Evolutionary conservation across 2,888 invertebrate species (phyloP), one percentile per base, ranked within the genome.

Genomic region (Pemphredon lugubris): DNA sequence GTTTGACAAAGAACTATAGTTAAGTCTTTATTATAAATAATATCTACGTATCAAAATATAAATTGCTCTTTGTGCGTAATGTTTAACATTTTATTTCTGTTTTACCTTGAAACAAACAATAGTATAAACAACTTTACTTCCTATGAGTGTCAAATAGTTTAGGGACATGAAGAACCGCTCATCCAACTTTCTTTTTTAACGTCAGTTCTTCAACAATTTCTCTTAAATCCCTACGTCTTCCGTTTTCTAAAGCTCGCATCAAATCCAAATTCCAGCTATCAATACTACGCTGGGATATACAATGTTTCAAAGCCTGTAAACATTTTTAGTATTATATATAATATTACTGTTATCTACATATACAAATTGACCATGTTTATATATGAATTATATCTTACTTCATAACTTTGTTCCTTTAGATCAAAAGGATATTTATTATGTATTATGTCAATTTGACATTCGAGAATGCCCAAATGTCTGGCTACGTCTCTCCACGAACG

Each of bases 201-300:
- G 73, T 53, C 37, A 79, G 53, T 44, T 68, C 39, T 44, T 79
- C 77, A 7, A 54, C 53, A 30, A 71, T 23, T 72, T 89, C 86
- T 63, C 77, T 82, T 2, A 90, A 72, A 81, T 90, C 90, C 70
- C 63, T 81, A 26, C 89, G 74, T 53, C 87, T 80, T 23, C 84
- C 83, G 54, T 77, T 76, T 58, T 84, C 83, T 64, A 90, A 79
- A 20, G 89, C 88, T 13, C 45, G 63, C 44, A 84, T 73, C 21
- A 90, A 81, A 44, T 81, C 75, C 14, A 60, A 26, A 68, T 81
- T 83, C 88, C 89, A 88, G 34, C 73, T 75, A 0, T 64, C 30
- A 2, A 67, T 57, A 34, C 72, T 73, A 26, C 69, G 71, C 26
- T 83, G 75, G 0, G 63, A 69, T 57, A 84, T 77, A 67, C 84